These are phyloP conservation scores for Bos javanicus DNA, from an alignment of 2,113 vertebrate species.

Conservation along the genomic window DNA sequence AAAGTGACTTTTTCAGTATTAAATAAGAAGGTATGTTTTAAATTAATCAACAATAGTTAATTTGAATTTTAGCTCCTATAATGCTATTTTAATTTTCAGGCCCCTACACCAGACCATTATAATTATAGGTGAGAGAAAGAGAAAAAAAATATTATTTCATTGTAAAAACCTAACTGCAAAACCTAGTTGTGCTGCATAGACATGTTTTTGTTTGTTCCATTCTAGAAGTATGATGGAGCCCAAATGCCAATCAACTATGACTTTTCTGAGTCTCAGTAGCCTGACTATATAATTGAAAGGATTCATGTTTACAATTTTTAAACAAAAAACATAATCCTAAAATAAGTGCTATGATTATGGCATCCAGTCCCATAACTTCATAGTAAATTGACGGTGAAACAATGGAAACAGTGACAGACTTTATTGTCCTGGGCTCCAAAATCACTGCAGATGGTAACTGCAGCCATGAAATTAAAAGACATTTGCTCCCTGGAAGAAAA, in stretches of 20 bases:
- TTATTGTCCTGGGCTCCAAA: background rate
- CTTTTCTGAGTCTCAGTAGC: background rate
- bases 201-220: background rate
- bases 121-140: background rate
- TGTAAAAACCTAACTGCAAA: background rate
- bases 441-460: background rate
- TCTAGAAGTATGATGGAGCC: background rate
- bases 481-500: background rate
- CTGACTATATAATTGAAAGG: background rate
- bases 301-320: background rate
- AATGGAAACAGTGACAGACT: background rate
- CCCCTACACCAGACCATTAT: background rate
- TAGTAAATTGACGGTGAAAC: background rate
- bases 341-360: background rate
- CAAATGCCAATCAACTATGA: background rate
- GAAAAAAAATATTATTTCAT: background rate
- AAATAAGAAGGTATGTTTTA: background rate
- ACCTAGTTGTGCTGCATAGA: background rate
- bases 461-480: background rate
- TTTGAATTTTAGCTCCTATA: background rate
- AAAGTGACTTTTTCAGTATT: background rate
- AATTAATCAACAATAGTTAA: background rate
- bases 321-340: background rate
- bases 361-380: background rate
- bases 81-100: background rate